Conservation (phyloP, 1,140 invertebrate species). For the Meloidogyne hapla region DNA sequence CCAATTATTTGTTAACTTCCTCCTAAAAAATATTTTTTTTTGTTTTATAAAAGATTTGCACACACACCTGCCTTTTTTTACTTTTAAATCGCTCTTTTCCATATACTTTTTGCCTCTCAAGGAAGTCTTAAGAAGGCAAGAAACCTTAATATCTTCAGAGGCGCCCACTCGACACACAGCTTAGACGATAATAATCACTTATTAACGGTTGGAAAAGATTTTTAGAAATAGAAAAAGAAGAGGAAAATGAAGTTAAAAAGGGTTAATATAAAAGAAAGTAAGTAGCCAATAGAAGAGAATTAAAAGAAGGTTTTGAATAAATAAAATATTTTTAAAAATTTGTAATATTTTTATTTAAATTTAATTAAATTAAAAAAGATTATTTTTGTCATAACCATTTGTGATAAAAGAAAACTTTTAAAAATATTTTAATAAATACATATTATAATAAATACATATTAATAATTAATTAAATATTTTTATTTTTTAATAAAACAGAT, state of each 20-base stretch:
- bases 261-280: neutral
- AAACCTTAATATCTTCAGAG: neutral
- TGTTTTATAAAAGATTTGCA: no score
- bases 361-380: neutral
- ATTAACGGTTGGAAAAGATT: neutral
- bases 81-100: neutral
- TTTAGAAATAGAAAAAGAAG: no score
- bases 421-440: no score
- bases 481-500: no score
- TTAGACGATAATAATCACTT: constrained; percentile 3
- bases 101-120: neutral
- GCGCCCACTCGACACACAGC: neutral
- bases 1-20: no score
- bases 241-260: neutral
- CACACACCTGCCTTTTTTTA: neutral
- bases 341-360: neutral
- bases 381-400: no score
- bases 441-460: no score
- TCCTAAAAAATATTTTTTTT: no score
- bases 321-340: no score
- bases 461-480: no score
- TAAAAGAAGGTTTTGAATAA: neutral
- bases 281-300: neutral
- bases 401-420: no score
- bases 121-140: neutral